A percentile compares a stretch with the other conserved stretches of the same genome.
Evolutionary conservation across 2,888 invertebrate genomes (phyloP).

Genomic region (Embidobia sp.): DNA sequence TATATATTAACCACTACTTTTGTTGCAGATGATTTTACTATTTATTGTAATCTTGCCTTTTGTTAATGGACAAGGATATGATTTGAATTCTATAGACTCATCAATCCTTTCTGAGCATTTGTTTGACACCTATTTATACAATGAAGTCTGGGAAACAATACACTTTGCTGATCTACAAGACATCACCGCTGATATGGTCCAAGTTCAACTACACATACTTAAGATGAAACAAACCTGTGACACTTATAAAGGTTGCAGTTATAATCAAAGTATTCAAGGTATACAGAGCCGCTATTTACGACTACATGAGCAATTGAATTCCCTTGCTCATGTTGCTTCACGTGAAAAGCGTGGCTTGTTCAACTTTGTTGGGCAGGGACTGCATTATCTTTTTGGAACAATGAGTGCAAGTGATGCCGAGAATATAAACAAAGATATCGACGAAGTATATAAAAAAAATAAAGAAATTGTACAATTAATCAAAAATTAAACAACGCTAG

Average conservation of each 20-base stretch:
- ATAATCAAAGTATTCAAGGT: neutral
- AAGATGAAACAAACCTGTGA: neutral
- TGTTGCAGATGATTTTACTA: neutral
- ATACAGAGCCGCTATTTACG: neutral
- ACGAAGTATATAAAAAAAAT: constrained; percentile 15
- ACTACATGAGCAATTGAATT: neutral
- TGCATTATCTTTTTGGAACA: constrained; percentile 8
- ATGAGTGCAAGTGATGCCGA: constrained; percentile 27
- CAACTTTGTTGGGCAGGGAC: neutral
- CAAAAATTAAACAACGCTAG: constrained; percentile 6
- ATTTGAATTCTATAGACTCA: neutral
- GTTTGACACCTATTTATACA: neutral
- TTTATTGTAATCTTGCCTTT: neutral
- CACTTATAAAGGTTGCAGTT: neutral
- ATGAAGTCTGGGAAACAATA: constrained; percentile 2
- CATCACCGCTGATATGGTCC: neutral
- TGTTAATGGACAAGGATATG: neutral
- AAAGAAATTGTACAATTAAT: neutral
- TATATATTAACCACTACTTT: neutral
- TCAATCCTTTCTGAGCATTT: neutral
- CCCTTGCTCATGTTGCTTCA: neutral
- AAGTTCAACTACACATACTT: neutral
- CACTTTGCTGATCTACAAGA: constrained; percentile 8
- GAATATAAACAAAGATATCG: constrained; percentile 14
- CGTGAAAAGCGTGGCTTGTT: constrained; percentile 15